Evolutionary conservation across 2,797 vertebrate species (phyloP).

Genomic region (Pseudochromis fuscus): DNA sequence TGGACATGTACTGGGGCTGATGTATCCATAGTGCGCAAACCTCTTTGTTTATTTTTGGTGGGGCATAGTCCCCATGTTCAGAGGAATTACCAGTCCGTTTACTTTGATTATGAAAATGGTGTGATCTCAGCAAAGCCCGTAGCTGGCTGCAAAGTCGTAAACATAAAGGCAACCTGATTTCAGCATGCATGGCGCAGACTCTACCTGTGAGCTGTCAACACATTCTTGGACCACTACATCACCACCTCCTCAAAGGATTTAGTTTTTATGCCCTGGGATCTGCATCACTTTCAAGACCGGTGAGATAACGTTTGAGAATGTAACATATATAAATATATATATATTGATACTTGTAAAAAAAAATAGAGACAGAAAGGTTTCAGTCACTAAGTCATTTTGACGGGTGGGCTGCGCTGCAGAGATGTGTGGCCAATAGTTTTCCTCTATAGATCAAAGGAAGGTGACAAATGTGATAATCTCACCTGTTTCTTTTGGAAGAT

Average conservation of each 20-base stretch:
- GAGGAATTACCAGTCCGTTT: conserved; percentile 15
- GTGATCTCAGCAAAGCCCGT: conserved; percentile 36
- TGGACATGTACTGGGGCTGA: neutral
- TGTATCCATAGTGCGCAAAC: neutral
- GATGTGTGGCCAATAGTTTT: neutral
- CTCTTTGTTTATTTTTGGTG: neutral
- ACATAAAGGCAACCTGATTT: conserved; percentile 59
- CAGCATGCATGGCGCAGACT: conserved; percentile 49
- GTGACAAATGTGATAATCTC: neutral
- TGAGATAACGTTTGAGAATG: conserved; percentile 38
- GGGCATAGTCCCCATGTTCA: neutral
- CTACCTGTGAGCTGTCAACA: conserved; percentile 71
- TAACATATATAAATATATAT: too few species aligned
- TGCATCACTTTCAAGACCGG: conserved; percentile 37
- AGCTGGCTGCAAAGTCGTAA: conserved; percentile 62
- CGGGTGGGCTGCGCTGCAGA: neutral
- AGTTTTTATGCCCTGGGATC: conserved; percentile 24
- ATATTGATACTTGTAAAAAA: neutral
- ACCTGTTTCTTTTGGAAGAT: neutral
- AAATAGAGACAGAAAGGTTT: neutral
- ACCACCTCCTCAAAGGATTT: conserved; percentile 29
- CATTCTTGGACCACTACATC: conserved; percentile 40
- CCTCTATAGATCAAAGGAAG: neutral
- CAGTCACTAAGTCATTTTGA: neutral
- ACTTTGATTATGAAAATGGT: conserved; percentile 28